Evolutionary conservation across 2,888 invertebrate genomes (phyloP), one percentile per base, ranked within the genome.

Genomic region (Cinara cedri): DNA sequence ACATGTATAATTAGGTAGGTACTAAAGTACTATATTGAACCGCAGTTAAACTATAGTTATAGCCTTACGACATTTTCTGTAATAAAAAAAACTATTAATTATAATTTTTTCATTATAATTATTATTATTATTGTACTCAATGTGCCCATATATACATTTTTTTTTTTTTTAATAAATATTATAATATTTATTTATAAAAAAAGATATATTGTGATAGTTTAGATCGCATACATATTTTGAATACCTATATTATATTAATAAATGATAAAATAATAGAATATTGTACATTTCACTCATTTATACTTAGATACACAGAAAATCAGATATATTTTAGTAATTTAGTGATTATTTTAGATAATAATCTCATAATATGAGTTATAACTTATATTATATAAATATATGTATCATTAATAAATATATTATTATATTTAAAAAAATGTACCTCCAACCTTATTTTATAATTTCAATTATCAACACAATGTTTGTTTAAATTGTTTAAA

Each of bases 181-280:
- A 63, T 63, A 42, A 42, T n/a, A 21, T 44, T 42, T 63, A 63
- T 63, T 63, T 19, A 42, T 13, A 6, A 13, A 44, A 63, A n/a
- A n/a, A n/a, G n/a, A n/a, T n/a, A 14, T 21, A 63, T 42, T 66
- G 66, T 66, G 66, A 66, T 66, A 66, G 66, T 14, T 66, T 49
- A 66, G 21, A 19, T 21, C 13, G 19, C 14, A 57, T n/a, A 6
- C 13, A 16, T 34, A n/a, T 42, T 19, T 44, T 44, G 46, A 24
- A 66, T 49, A 21, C 46, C 24, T 46, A 21, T 46, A 34, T 34
- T 66, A 21, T n/a, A n/a, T n/a, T n/a, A n/a, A n/a, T n/a, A n/a
- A n/a, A n/a, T n/a, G n/a, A n/a, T n/a, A n/a, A n/a, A 21, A 34
- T 6, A 34, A 34, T 4, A 6, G 3, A 34, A 34, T 34, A 66